Base-by-base conservation (phyloP, 2,888 invertebrate species). In the Melipona beecheii region DNA sequence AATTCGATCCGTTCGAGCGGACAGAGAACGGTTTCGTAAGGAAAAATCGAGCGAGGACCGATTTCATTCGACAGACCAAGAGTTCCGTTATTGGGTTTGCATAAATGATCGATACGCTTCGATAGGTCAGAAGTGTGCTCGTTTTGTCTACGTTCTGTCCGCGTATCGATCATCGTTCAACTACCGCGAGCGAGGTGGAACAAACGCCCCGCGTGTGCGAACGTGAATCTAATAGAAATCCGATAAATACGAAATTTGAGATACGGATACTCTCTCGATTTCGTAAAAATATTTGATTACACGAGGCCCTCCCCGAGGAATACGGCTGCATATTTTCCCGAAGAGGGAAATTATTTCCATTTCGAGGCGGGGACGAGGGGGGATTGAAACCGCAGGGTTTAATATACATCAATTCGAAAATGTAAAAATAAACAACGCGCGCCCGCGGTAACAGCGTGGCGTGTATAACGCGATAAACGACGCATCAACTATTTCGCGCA, bases 81-180 rank as follows among this genome's bases (percentile, higher is more conserved):
- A 66, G 71, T 66, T 54, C 58, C 24, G 71, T 74, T 74, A 77
- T 77, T 49, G 62, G 74, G 73, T 74, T 76, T 70, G 52, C 74
- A 60, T 54, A 73, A 78, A 74, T 78, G 83, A 83, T 83, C 62
- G 74, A 84, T 84, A 68, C 56, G 49, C 36, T n/a, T 52, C 73
- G 68, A 83, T 83, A 78, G 62, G 66, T 54, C n/a, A 62, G 71
- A 75, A 78, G 56, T 68, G 74, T 71, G 74, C 56, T 62, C 75
- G 71, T 56, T 82, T 82, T 66, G 70, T 83, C 83, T 70, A 69
- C 83, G 58, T 60, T 77, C 54, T 21, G 66, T 15, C 60, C 54
- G 74, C 60, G 54, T 71, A 83, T 83, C 78, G 66, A 83, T 83
- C 84, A 83, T 73, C 60, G 31, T 62, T 0, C 62, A 50, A 52